Percentiles rank a stretch among this genome's conserved stretches.
Conservation (phyloP, 2,888 invertebrate species). For the Melitaea athalia region DNA sequence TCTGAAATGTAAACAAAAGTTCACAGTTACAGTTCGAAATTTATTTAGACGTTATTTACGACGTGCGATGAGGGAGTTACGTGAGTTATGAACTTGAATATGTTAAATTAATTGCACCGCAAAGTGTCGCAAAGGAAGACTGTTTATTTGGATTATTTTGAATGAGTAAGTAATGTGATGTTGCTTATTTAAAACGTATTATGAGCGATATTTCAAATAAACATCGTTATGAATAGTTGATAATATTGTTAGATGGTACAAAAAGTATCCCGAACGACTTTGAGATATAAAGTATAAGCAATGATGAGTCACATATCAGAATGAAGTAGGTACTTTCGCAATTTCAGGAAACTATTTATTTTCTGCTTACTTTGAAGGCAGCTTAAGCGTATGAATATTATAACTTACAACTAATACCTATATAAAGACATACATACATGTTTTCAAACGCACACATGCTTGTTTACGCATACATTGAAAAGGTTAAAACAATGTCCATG, state of each 20-base stretch:
- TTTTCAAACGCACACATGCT: no score
- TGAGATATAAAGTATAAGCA: constrained; percentile 16
- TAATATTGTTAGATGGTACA: constrained; percentile 29
- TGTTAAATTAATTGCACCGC: constrained; percentile 70
- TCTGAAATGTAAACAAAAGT: constrained; percentile 81
- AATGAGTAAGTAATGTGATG: constrained; percentile 71
- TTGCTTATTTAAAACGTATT: constrained; percentile 46
- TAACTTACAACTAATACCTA: neutral
- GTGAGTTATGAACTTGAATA: constrained; percentile 76
- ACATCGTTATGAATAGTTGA: constrained; percentile 27
- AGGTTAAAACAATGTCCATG: neutral
- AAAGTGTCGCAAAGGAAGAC: constrained; percentile 60
- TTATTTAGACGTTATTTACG: constrained; percentile 71
- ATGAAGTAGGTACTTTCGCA: neutral
- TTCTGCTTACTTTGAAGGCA: neutral
- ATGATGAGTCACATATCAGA: neutral
- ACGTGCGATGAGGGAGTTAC: constrained; percentile 62
- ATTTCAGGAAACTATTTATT: neutral
- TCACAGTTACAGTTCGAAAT: constrained; percentile 56
- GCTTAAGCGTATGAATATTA: neutral
- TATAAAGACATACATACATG: no score
- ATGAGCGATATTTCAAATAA: constrained; percentile 31
- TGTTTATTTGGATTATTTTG: constrained; percentile 71
- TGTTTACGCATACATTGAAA: neutral
- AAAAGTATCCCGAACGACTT: constrained; percentile 16